Base-by-base conservation (phyloP, 1,140 invertebrate genomes). In the Solen grandis region DNA sequence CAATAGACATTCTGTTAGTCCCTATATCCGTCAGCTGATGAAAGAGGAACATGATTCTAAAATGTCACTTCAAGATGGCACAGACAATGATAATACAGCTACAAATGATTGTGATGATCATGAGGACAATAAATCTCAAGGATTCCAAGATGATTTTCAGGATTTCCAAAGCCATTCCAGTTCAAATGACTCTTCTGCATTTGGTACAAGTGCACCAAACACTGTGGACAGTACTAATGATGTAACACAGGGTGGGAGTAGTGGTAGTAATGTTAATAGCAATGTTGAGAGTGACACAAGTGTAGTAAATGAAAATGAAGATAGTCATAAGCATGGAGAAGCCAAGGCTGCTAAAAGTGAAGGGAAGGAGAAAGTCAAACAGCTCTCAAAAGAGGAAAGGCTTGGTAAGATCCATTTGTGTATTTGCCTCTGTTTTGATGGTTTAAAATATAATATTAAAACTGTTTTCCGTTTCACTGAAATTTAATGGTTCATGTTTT, bases 21-120 rank as follows among this genome's bases (percentile, higher is more conserved):
- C 87, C 27, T 88, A 86, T 74, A 76, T 88, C 35, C 76, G 74
- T 62, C 84, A 89, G 25, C 65, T 89, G n/a, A 88, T 89, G 88
- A 69, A 85, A 54, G 85, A 89, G 72, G 81, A 88, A 79, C 60
- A 82, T 72, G 46, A 81, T 59, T 29, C 29, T 50, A 68, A 75
- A 65, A 46, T 60, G 35, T 36, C 33, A 77, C 31, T 19, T 46
- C 33, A 74, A 22, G 25, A 35, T 41, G 72, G 16, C 22, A 8
- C 35, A 46, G 16, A 36, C 46, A 41, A 62, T 33, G 52, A 33
- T 36, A 8, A 46, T 19, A 46, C 41, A 46, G 41, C 19, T 19
- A 8, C 8, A 46, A 46, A 46, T 46, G 8, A 10, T 10, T 10
- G 19, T 46, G 41, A 35, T 36, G 13, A n/a, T n/a, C n/a, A n/a